Evolutionary conservation across 2,888 invertebrate genomes (phyloP), one percentile per base, ranked within the genome.

Genomic region (Parapristionchus giblindavisi): DNA sequence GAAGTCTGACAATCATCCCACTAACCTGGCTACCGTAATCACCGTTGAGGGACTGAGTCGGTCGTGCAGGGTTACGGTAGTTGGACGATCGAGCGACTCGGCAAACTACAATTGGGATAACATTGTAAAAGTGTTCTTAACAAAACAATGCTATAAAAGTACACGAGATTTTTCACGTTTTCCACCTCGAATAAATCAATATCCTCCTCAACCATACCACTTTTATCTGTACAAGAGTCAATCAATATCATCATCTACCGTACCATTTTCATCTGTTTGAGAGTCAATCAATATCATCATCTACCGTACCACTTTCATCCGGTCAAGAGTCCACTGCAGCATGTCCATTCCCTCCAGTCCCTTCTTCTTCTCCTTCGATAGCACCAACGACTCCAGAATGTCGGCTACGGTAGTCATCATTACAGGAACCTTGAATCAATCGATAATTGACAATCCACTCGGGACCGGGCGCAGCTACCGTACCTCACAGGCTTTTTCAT

Each of bases 401-500:
- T 58, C 71, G 1, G 56, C 58, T 2, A 71, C 34, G 34, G 71
- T 58, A 14, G 71, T 56, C 58, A 58, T 48, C 29, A 38, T 40
- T 27, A 58, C 71, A 3, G 54, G 56, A 29, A 71, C 71, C 71
- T 71, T 5, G 34, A 56, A 40, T 38, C n/a, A 43, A 43, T 65
- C 43, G 14, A 65, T 65, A 65, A 65, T 29, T 43, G 43, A 36
- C 61, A 36, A 36, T 29, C 14, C 54, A 24, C 14, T 21, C 27
- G n/a, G n/a, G n/a, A n/a, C n/a, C n/a, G n/a, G n/a, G n/a, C n/a
- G n/a, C 27, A 3, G 24, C 32, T 29, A 58, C 58, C 32, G n/a
- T 61, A 65, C 63, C 63, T 43, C 63, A 6, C 63, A 65, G 29
- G 43, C 43, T 43, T 65, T 65, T 43, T 65, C 63, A 65, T 65